These are phyloP conservation scores for Eledona agricola DNA, from an alignment of 2,888 invertebrate genomes.

Conservation along the genomic window DNA sequence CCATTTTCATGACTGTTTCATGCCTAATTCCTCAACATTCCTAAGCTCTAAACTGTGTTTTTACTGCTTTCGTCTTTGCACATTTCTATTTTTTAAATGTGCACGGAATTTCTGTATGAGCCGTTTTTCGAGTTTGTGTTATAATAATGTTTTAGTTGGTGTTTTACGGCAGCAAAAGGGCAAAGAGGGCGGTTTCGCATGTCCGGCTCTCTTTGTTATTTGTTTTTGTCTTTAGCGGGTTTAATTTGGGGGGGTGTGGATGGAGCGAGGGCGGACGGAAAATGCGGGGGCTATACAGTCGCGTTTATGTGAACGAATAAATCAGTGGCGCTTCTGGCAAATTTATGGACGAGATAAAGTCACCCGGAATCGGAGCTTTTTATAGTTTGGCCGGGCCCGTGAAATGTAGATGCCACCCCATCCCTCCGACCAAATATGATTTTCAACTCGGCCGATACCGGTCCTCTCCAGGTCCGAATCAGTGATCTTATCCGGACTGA, in stretches of 20 bases:
- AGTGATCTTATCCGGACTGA: constrained; percentile 57
- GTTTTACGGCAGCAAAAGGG: too few relatives aligned
- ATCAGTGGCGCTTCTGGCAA: constrained; percentile 65
- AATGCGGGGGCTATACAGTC: constrained; percentile 44
- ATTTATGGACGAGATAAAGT: constrained; percentile 65
- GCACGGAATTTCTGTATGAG: too few relatives aligned
- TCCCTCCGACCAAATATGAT: constrained; percentile 57
- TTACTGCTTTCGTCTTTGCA: too few relatives aligned
- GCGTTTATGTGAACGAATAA: constrained; percentile 64
- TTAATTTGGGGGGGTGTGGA: constrained; percentile 30
- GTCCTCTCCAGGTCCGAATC: constrained; percentile 56
- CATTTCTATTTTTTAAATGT: too few relatives aligned
- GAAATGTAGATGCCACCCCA: constrained; percentile 62
- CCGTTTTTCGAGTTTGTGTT: too few relatives aligned
- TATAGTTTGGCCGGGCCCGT: constrained; percentile 61
- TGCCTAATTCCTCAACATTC: too few relatives aligned
- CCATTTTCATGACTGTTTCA: too few relatives aligned
- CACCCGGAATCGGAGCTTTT: constrained; percentile 64
- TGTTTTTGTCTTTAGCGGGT: constrained; percentile 34
- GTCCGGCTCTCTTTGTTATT: too few relatives aligned
- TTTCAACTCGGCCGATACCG: constrained; percentile 61
- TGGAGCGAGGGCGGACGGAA: constrained; percentile 25
- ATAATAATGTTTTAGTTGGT: too few relatives aligned
- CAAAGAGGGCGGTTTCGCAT: too few relatives aligned
- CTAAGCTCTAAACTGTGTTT: too few relatives aligned